Percentiles rank a stretch among this genome's conserved stretches.
phyloP scores from a whole-genome alignment of 1,140 invertebrate genomes.

The Ericerus pela region DNA sequence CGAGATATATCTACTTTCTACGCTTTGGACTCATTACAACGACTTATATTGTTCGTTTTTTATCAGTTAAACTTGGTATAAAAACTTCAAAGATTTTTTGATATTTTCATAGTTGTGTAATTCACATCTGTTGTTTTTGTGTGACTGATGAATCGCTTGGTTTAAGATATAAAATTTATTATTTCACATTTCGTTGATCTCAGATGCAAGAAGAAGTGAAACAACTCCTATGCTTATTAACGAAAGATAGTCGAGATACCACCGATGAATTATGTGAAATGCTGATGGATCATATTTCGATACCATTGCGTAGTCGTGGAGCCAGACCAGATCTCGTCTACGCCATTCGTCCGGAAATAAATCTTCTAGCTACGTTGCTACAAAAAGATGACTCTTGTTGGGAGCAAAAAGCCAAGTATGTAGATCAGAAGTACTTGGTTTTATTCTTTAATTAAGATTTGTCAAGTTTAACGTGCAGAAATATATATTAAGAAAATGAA shows the following conservation, averaged over 20 bases:
- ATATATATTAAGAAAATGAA: too few species aligned
- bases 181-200: background rate
- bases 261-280: conserved; percentile 73
- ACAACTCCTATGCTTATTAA: conserved; percentile 75
- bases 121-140: background rate
- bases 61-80: too few species aligned
- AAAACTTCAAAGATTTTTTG: too few species aligned
- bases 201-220: conserved; percentile 72
- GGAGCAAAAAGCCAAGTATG: conserved; percentile 67
- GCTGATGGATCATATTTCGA: conserved; percentile 64
- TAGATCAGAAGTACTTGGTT: too few species aligned
- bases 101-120: background rate
- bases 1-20: too few species aligned
- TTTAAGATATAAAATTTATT: too few species aligned
- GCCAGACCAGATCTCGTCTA: conserved; percentile 52
- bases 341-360: conserved; percentile 71
- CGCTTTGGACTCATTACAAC: too few species aligned
- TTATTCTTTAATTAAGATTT: too few species aligned
- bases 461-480: too few species aligned
- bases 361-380: conserved; percentile 69
- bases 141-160: too few species aligned
- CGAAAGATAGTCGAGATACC: conserved; percentile 70
- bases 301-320: conserved; percentile 51
- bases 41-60: too few species aligned
- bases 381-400: conserved; percentile 89